phyloP scores from a whole-genome alignment of 2,888 invertebrate genomes.

The Nemotelus nigrinus region DNA sequence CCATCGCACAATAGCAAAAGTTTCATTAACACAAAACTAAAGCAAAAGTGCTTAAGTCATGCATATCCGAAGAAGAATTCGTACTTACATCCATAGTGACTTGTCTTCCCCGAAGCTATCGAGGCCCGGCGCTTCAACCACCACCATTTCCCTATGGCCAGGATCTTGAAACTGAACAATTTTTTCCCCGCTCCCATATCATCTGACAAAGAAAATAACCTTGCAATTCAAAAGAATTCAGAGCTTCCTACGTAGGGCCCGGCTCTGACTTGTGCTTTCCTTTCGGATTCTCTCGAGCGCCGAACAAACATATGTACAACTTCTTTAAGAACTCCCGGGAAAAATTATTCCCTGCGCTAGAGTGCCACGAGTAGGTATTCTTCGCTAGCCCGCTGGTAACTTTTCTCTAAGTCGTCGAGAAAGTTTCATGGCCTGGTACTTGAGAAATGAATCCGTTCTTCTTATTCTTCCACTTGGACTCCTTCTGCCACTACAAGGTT shows the following conservation, averaged over 20 bases:
- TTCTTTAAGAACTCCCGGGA: constrained; percentile 23
- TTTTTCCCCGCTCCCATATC: too few relatives aligned
- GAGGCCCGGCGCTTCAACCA: too few relatives aligned
- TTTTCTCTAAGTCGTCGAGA: constrained; percentile 24
- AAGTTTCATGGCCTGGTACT: constrained; percentile 7
- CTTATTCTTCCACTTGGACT: too few relatives aligned
- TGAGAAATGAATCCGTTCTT: constrained; percentile 21
- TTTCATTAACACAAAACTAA: constrained; percentile 23
- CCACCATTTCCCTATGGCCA: too few relatives aligned
- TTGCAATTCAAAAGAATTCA: constrained; percentile 16
- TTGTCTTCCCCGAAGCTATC: too few relatives aligned
- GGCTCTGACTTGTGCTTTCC: constrained; percentile 1
- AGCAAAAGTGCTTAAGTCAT: not conserved
- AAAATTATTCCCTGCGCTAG: not conserved
- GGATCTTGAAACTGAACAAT: too few relatives aligned
- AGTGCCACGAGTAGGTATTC: constrained; percentile 9
- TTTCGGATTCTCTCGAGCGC: not conserved
- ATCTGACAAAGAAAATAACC: not conserved
- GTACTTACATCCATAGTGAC: too few relatives aligned
- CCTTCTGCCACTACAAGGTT: too few relatives aligned
- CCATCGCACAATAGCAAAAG: not conserved
- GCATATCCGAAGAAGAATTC: not conserved
- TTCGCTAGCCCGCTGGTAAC: constrained; percentile 4
- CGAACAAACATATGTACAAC: constrained; percentile 27
- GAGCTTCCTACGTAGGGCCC: not conserved